Conservation (phyloP, 1,140 invertebrate species). For the Bactericera cockerelli region DNA sequence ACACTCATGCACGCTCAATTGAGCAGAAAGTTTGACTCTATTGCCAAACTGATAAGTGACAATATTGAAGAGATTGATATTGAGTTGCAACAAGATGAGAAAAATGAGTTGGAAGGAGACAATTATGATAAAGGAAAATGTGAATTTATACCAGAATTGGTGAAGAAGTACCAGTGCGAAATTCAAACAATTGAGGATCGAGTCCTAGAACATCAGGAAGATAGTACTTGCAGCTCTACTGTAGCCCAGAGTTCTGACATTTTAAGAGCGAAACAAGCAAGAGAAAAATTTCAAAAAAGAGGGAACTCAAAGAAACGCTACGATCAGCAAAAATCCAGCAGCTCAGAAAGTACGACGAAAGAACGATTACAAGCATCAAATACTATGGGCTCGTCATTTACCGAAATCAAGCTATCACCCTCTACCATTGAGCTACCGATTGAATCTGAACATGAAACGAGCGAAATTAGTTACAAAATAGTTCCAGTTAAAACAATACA, state of each 20-base stretch:
- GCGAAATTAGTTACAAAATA: too few species aligned
- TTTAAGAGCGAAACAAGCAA: not conserved
- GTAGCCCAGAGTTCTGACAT: not conserved
- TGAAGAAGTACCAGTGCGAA: too few species aligned
- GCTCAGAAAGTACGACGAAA: not conserved
- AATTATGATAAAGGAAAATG: too few species aligned
- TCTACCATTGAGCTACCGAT: too few species aligned
- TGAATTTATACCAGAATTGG: too few species aligned
- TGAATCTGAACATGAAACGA: too few species aligned
- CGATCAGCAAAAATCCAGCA: not conserved
- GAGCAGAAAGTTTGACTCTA: not conserved
- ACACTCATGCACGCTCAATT: not conserved
- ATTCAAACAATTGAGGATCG: too few species aligned
- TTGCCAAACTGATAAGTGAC: not conserved
- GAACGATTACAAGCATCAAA: not conserved
- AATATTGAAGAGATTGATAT: not conserved
- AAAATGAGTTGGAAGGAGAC: not conserved
- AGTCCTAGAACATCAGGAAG: too few species aligned
- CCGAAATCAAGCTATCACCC: not conserved
- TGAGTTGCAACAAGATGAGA: conserved; percentile 4
- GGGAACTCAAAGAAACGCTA: not conserved
- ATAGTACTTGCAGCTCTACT: too few species aligned
- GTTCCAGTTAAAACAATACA: not conserved
- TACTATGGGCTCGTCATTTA: too few species aligned
- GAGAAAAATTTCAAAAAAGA: conserved; percentile 7